Evolutionary conservation across 1,140 invertebrate genomes (phyloP), one percentile per base, ranked within the genome.

Genomic region (Lithobius niger): DNA sequence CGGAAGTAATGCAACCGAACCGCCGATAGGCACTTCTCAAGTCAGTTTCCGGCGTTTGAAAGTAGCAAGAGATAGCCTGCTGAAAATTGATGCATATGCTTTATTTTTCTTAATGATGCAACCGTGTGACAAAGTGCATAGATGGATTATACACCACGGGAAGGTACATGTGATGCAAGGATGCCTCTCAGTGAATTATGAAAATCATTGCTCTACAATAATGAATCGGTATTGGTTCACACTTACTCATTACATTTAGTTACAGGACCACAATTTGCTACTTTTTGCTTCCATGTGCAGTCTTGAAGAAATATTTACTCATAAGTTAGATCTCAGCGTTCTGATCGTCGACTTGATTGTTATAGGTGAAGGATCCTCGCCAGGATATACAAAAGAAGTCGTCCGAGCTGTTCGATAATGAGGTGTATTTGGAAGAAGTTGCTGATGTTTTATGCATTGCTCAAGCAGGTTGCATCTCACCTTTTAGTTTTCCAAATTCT

Each of bases 381-480:
- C 72, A 77, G 43, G 86, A 88, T 55, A 81, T 80, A 64, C 81
- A 81, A 63, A 75, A 85, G 2, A 88, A 88, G 66, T 79, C 83
- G 47, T 93, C 88, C 0, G 92, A 97, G 66, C 71, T 98, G 24
- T 94, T 97, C 74, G 92, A 97, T 65, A 91, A 91, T 75, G 82
- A 85, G 60, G 88, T 97, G 1, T 97, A 96, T 65, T 76, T 94
- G 56, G 91, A 95, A 68, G 93, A 97, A 73, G 86, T 97, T 28
- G 85, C 88, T 52, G 92, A 97, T 76, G 88, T 95, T 0, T 81
- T 98, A 16, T 94, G 88, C 68, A 95, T 97, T 62, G 90, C 89
- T 25, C 71, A 72, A 61, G 71, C 71, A 63, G 70, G 70, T 72
- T n/a, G n/a, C n/a, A n/a, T n/a, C n/a, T n/a, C n/a, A 57, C n/a